Base-by-base conservation (phyloP, 2,113 vertebrate genomes). In the Phaethornis superciliosus region DNA sequence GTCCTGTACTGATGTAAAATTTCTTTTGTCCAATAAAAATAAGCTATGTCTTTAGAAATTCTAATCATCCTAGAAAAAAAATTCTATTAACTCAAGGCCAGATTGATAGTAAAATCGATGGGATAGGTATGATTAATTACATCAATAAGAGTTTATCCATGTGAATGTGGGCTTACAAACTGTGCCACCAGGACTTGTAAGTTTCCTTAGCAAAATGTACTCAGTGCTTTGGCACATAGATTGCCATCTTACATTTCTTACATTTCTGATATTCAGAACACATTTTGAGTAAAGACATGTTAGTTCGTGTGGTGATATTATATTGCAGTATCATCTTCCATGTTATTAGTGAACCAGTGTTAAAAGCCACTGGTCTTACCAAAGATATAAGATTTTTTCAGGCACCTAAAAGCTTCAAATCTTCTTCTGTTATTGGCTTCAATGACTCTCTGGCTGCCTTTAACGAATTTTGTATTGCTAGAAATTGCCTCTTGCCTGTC, bases 401-500 rank as follows among this genome's bases (percentile, higher is more conserved):
- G 74, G 44, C 40, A 88, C 42, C 24, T 51, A 71, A 68, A 81
- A 68, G 28, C 79, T 74, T 94, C 37, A 77, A 75, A 88, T 82
- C 78, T 63, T 68, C 40, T 81, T 69, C 10, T 30, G 12, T 64
- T 82, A 26, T 42, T 89, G 51, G 27, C 23, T 83, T 93, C 58
- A 70, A 5, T 86, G 77, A 44, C 28, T 85, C n/a, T 51, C 13
- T 24, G 22, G 16, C 52, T 91, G 35, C 32, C 68, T 59, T 95
- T 88, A 91, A 72, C 30, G 67, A 85, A 70, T 93, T 67, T 85
- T 76, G 15, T 68, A 19, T 78, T 78, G 71, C 79, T 76, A 95
- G 60, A 89, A 94, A 92, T 77, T 85, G 7, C n/a, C 24, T 86
- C 44, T 89, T 81, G 37, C 49, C 56, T 81, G n/a, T 81, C 58